A percentile compares a stretch with the other conserved stretches of the same genome.
Evolutionary conservation across 2,113 vertebrate species (phyloP).

Genomic region (Triplophysa rosa): DNA sequence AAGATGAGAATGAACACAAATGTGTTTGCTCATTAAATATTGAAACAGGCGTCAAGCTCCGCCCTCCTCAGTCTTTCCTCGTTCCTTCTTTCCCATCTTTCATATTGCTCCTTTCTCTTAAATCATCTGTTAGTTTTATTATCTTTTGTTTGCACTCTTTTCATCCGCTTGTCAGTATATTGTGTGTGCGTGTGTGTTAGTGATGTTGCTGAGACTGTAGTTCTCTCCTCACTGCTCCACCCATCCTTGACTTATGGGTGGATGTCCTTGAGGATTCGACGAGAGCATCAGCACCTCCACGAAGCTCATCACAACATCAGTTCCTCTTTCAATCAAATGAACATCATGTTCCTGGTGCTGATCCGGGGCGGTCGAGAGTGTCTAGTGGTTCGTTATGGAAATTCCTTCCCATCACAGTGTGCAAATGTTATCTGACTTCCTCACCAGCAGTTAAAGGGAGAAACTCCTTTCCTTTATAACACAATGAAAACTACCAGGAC

Average conservation of each 20-base stretch:
- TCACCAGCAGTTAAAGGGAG: conserved; percentile 37
- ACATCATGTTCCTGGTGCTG: not conserved
- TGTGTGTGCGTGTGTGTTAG: not conserved
- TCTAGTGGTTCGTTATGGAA: conserved; percentile 12
- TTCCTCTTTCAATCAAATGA: not conserved
- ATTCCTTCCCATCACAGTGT: conserved; percentile 16
- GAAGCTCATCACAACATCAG: no score
- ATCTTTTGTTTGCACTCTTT: not conserved
- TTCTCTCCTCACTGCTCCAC: not conserved
- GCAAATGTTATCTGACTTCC: conserved; percentile 60
- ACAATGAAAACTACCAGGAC: conserved; percentile 44
- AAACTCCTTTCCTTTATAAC: conserved; percentile 48
- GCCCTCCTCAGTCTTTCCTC: not conserved
- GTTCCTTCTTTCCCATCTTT: not conserved
- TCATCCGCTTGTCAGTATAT: not conserved
- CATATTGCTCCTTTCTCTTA: not conserved
- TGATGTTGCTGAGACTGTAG: not conserved
- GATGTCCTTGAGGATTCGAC: not conserved
- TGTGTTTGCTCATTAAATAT: conserved; percentile 58
- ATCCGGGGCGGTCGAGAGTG: not conserved
- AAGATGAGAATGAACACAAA: conserved; percentile 47
- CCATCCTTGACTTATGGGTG: not conserved
- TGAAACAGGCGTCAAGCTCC: conserved; percentile 33
- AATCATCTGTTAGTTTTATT: not conserved
- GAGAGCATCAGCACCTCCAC: not conserved